Evolutionary conservation across 2,888 invertebrate genomes (phyloP).

Genomic region (Leptothorax acervorum): DNA sequence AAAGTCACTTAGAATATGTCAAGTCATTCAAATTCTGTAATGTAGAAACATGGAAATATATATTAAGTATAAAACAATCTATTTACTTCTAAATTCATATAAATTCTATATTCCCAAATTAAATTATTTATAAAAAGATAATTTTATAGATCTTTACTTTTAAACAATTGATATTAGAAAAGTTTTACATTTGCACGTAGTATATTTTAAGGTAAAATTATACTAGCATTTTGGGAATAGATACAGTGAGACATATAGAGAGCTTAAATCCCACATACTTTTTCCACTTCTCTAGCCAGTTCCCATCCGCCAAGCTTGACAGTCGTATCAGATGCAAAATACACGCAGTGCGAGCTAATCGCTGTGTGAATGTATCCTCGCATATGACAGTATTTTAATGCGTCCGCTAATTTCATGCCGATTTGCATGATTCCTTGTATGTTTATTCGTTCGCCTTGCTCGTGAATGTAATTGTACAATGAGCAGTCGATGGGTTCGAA

Average conservation of each 20-base stretch:
- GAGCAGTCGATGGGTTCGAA: slow-evolving; percentile 81
- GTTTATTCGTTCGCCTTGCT: slow-evolving; percentile 78
- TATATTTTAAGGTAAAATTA: slow-evolving; percentile 19
- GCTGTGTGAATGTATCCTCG: slow-evolving; percentile 80
- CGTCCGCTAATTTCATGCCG: slow-evolving; percentile 78
- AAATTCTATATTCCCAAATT: background rate
- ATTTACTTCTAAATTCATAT: background rate
- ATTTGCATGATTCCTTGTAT: slow-evolving; percentile 78
- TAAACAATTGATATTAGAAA: background rate
- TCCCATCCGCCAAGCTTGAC: slow-evolving; percentile 83
- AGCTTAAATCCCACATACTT: slow-evolving; percentile 65
- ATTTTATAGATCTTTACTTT: background rate
- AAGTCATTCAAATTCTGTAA: background rate
- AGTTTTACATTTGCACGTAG: background rate
- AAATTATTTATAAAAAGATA: background rate
- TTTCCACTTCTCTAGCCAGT: slow-evolving; percentile 72
- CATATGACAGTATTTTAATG: slow-evolving; percentile 78
- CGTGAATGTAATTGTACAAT: slow-evolving; percentile 80
- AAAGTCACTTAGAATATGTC: background rate
- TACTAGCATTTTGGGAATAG: background rate
- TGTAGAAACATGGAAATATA: background rate
- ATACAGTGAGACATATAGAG: background rate
- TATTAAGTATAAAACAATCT: background rate
- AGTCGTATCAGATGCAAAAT: slow-evolving; percentile 76
- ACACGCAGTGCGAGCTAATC: slow-evolving; percentile 81